Evolutionary conservation across 2,113 vertebrate species (phyloP), one percentile per base, ranked within the genome.

Genomic region (Dryoscopus gambensis): DNA sequence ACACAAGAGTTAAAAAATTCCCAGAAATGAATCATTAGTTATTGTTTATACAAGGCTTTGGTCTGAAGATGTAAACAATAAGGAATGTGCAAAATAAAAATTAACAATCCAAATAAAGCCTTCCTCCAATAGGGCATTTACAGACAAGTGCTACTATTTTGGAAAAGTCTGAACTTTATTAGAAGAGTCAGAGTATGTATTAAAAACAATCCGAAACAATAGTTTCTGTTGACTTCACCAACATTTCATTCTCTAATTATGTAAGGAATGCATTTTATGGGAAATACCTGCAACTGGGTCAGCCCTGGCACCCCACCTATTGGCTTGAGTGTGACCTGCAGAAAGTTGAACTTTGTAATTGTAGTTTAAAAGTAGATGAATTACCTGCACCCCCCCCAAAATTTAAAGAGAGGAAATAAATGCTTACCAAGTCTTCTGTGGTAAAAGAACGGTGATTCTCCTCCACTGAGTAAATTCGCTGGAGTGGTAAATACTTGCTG

Each of bases 381-480:
- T 52, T 55, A 33, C n/a, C 39, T 55, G 33, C 24, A 91, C 6
- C 14, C 5, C 3, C 6, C 6, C 4, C 1, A 31, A 8, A 24
- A 31, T 20, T 20, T 10, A 35, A 65, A 60, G 12, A 69, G 6
- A 74, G 74, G 10, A 60, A 47, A 39, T 7, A 44, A 37, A 67
- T 33, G 56, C 98, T 98, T 82, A 99, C 99, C 99, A 99, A 47
- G 99, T 99, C 97, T 99, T 99, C 96, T 99, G 99, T 60, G 99
- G 99, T 90, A 99, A 97, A 68, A 98, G 98, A 57, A 99, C 98
- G 0, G 98, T 99, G 87, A 99, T 98, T 93, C 99, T 99, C 92
- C 99, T 98, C 99, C 99, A 99, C 91, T 98, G 98, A 87, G 96
- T 98, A 96, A 99, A 99, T 97, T 99, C 99, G 1, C 99, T 99